A percentile compares a stretch with the other conserved stretches of the same genome.
Conservation (phyloP, 1,140 invertebrate species). For the Anadara kagoshimensis region DNA sequence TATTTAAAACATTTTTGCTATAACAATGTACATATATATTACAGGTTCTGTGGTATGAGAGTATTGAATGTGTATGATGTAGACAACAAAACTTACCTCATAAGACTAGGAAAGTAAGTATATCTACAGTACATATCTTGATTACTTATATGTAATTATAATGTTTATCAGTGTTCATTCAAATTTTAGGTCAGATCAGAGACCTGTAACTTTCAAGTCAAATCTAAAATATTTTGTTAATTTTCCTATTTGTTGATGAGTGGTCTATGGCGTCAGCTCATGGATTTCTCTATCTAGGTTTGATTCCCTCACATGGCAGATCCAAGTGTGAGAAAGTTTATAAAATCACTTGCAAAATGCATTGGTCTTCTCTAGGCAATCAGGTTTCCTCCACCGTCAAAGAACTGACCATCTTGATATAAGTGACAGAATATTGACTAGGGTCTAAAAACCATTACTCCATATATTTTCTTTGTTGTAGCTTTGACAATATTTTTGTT, state of each 20-base stretch:
- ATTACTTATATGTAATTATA: neutral
- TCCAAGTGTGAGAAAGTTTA: too few relatives aligned
- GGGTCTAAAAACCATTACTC: too few relatives aligned
- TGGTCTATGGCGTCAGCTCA: neutral
- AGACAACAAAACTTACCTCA: constrained; percentile 96
- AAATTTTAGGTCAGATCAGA: neutral
- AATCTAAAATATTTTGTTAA: too few relatives aligned
- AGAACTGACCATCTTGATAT: too few relatives aligned
- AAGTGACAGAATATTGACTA: too few relatives aligned
- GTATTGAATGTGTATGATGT: constrained; percentile 99
- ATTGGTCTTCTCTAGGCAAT: too few relatives aligned
- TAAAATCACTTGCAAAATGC: too few relatives aligned
- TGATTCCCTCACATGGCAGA: too few relatives aligned
- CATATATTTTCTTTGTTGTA: too few relatives aligned
- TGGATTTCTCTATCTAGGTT: neutral
- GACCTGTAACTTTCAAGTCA: neutral
- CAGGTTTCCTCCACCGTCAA: too few relatives aligned
- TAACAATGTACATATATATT: neutral
- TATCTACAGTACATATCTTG: neutral
- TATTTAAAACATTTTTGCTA: neutral
- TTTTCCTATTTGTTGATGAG: neutral
- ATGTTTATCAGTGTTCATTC: neutral
- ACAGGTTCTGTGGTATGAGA: constrained; percentile 82
- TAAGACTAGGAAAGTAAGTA: constrained; percentile 82
- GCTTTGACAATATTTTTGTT: too few relatives aligned